These are phyloP conservation scores for Uloborus diversus DNA, from an alignment of 1,140 invertebrate species.

Conservation along the genomic window DNA sequence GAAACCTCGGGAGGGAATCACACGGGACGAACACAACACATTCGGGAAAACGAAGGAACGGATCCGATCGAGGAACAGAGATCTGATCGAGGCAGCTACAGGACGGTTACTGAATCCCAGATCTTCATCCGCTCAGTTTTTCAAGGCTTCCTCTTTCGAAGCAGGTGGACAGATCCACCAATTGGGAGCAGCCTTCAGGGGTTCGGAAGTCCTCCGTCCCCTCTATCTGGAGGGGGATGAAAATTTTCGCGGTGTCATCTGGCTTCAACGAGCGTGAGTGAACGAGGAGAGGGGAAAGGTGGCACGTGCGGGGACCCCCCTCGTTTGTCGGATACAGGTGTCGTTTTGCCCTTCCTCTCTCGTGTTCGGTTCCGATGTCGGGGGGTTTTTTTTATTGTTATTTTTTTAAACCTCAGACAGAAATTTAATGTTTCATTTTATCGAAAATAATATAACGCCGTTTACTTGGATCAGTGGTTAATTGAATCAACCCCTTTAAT, in stretches of 20 bases:
- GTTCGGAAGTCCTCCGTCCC: constrained; percentile 3
- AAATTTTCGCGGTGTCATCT: constrained; percentile 37
- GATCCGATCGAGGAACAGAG: too few relatives aligned
- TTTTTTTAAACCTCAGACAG: too few relatives aligned
- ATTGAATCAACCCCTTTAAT: too few relatives aligned
- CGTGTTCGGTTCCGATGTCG: not conserved
- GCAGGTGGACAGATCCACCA: constrained; percentile 35
- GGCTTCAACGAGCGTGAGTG: constrained; percentile 21
- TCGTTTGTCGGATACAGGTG: constrained; percentile 51
- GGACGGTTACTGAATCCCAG: constrained; percentile 9
- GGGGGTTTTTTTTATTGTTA: too few relatives aligned
- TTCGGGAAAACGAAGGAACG: too few relatives aligned
- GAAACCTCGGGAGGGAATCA: not conserved
- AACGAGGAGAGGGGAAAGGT: constrained; percentile 12
- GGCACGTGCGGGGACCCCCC: constrained; percentile 46
- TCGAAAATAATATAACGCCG: too few relatives aligned
- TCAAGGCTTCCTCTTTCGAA: constrained; percentile 26
- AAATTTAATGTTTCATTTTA: too few relatives aligned
- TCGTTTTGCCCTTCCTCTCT: constrained; percentile 41
- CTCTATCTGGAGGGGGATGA: not conserved
- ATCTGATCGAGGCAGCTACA: not conserved
- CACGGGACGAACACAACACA: too few relatives aligned
- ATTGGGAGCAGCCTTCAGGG: constrained; percentile 10
- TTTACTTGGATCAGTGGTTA: too few relatives aligned
- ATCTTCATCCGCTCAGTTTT: constrained; percentile 7